A percentile compares a stretch with the other conserved stretches of the same genome.
phyloP scores from a whole-genome alignment of 1,140 invertebrate species.

The Conus betulinus region DNA sequence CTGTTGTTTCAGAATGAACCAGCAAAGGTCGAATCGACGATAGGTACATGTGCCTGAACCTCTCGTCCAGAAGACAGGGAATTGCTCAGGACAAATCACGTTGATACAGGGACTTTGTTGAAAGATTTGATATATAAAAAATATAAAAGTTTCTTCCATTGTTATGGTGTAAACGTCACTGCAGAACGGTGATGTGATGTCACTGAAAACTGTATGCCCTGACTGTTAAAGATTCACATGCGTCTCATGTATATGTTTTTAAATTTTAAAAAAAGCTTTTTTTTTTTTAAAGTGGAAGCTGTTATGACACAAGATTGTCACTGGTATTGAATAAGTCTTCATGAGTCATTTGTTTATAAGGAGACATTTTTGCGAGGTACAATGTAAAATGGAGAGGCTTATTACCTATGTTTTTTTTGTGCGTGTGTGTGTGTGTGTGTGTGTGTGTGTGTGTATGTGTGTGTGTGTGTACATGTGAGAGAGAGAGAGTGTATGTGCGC shows the following conservation, averaged over 20 bases:
- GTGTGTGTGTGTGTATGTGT: too few species aligned
- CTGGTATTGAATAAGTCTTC: background rate
- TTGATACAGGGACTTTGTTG: background rate
- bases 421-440: too few species aligned
- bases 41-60: background rate
- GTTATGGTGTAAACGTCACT: background rate
- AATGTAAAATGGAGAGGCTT: too few species aligned
- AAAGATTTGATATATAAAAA: background rate
- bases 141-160: background rate
- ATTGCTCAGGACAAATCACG: background rate
- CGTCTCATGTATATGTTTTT: too few species aligned
- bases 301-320: background rate
- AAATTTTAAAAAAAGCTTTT: too few species aligned
- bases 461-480: too few species aligned
- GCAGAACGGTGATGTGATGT: background rate
- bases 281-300: background rate
- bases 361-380: background rate
- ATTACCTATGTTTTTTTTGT: too few species aligned
- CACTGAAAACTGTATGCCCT: too few species aligned
- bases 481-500: too few species aligned
- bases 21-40: conserved; percentile 18
- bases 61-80: background rate
- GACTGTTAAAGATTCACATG: too few species aligned
- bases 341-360: background rate
- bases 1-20: conserved; percentile 7